Percentiles rank a stretch among this genome's conserved stretches.
Conservation (phyloP, 2,113 vertebrate species). For the Platysteira castanea region DNA sequence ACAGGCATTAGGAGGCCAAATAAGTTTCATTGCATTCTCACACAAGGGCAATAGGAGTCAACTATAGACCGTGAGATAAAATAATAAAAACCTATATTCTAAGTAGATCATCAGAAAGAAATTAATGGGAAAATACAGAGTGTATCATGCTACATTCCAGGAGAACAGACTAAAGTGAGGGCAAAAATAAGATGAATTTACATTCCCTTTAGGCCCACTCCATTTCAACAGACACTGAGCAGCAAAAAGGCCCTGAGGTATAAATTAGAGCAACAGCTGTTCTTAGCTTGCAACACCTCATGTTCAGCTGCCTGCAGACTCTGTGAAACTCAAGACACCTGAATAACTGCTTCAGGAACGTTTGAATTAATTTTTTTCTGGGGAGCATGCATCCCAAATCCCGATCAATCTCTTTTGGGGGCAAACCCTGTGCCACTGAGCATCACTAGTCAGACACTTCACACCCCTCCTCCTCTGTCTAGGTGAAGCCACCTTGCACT, state of each 20-base stretch:
- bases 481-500: neutral
- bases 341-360: neutral
- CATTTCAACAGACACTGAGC: neutral
- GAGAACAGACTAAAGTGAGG: neutral
- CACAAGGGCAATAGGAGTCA: neutral
- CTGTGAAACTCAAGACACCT: neutral
- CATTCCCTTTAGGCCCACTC: neutral
- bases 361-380: neutral
- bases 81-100: neutral
- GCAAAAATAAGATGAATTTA: neutral
- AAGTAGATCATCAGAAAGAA: neutral
- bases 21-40: neutral
- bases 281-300: neutral
- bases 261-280: slow-evolving; percentile 36
- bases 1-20: neutral
- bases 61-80: neutral
- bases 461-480: accelerated
- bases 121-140: neutral
- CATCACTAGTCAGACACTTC: neutral
- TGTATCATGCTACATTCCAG: neutral
- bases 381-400: neutral
- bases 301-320: neutral
- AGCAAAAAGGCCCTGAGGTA: slow-evolving; percentile 14
- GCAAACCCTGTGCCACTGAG: neutral
- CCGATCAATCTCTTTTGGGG: neutral